Evolutionary conservation across 2,797 vertebrate genomes (phyloP), one percentile per base, ranked within the genome.

Genomic region (Scolopax bukidnonensis): DNA sequence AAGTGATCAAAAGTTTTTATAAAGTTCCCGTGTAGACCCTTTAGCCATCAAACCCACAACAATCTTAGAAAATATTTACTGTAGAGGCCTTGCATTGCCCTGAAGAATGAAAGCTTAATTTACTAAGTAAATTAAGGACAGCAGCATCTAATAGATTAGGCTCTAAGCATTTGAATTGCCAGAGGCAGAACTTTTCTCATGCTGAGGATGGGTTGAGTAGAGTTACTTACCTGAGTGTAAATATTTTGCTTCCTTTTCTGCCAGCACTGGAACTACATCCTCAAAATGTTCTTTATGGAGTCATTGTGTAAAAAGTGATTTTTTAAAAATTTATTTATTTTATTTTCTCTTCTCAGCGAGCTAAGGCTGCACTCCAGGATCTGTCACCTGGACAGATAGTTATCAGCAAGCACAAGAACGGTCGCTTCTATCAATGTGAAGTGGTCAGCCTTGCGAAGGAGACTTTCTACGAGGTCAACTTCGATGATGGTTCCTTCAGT

Each of bases 401-500:
- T 51, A 99, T 99, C 73, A 99, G 99, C 94, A 99, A 99, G 96
- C 98, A 99, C 97, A 99, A 98, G 98, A 99, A 99, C 0, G 98
- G 98, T n/a, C 99, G 99, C 25, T 99, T 99, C 97, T 99, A 99
- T 97, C 99, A 99, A 30, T 99, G 99, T 23, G 99, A 99, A 76
- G 98, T 99, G 96, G 96, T 98, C 91, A 99, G 98, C 83, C 98
- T 99, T 94, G 99, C 98, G 73, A 99, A 98, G 1, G 99, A 99
- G 95, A 99, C 98, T 33, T 99, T 99, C 98, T 99, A 99, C 0
- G 99, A 99, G 96, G 99, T 99, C 84, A 98, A 99, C 94, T 99
- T 99, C 3, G 99, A 99, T 54, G 99, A 99, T n/a, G 99, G 99
- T 41, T 99, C 99, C 65, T 99, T 99, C 98, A 99, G 99, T 4